phyloP scores from a whole-genome alignment of 2,113 vertebrate species.

The Ondatra zibethicus region DNA sequence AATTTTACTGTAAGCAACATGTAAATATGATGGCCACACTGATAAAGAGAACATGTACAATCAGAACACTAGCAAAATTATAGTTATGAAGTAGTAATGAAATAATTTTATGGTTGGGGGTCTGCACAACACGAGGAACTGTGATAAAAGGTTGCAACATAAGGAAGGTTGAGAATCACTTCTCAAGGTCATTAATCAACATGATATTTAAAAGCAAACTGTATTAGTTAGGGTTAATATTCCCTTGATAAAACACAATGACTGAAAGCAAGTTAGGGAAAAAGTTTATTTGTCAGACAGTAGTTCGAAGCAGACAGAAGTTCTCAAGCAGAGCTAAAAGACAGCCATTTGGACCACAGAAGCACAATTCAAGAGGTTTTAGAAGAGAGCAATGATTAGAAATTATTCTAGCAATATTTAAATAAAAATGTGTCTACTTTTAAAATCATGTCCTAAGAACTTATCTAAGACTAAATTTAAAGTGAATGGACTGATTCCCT shows the following conservation, averaged over 20 bases:
- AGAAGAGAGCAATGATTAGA: background rate
- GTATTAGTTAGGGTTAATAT: background rate
- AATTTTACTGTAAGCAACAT: background rate
- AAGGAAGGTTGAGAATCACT: background rate
- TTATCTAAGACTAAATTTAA: background rate
- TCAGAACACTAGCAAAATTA: background rate
- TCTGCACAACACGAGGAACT: background rate
- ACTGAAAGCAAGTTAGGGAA: background rate
- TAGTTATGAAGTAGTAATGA: background rate
- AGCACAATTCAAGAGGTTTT: background rate
- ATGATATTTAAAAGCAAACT: background rate
- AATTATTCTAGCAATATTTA: background rate
- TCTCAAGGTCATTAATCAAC: background rate
- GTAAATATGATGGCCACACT: background rate
- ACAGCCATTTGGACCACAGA: background rate
- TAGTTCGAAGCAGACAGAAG: background rate
- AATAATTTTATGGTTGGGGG: background rate
- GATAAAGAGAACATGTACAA: background rate
- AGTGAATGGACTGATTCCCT: background rate
- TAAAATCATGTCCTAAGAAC: background rate
- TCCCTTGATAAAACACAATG: background rate
- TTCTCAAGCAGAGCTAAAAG: background rate
- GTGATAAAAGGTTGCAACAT: too few species aligned
- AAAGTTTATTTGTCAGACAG: background rate
- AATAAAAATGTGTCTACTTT: background rate